A percentile compares a stretch with the other conserved stretches of the same genome.
phyloP scores from a whole-genome alignment of 2,797 vertebrate species.

The Vipera ursinii region DNA sequence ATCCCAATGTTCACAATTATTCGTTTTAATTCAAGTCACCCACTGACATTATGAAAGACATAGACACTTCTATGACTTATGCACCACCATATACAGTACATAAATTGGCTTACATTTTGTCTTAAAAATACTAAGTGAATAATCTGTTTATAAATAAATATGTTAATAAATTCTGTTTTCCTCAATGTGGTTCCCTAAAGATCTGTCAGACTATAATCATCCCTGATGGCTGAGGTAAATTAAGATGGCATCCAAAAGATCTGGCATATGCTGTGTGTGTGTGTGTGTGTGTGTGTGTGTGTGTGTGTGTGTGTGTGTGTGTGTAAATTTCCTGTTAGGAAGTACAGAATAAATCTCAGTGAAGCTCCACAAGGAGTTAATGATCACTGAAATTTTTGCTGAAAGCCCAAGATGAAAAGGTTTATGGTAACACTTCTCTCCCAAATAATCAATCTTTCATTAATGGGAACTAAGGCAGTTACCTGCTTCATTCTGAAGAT shows the following conservation, averaged over 20 bases:
- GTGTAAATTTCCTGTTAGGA: neutral
- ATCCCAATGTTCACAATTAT: neutral
- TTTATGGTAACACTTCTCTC: neutral
- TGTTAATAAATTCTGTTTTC: neutral
- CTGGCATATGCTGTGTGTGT: neutral
- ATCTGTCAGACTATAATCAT: neutral
- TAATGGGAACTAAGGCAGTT: neutral
- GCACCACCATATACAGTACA: neutral
- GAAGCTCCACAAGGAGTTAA: neutral
- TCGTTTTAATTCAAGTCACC: neutral
- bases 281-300: too few species aligned
- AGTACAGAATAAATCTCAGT: neutral
- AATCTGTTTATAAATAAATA: neutral
- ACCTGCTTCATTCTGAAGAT: neutral
- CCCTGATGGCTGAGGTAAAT: neutral
- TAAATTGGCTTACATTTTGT: neutral
- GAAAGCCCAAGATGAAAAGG: neutral
- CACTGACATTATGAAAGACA: neutral
- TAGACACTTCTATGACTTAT: neutral
- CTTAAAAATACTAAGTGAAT: neutral
- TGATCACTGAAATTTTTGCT: neutral
- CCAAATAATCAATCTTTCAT: constrained; percentile 1
- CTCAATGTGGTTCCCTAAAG: neutral
- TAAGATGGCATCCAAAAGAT: neutral
- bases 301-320: too few species aligned